These are phyloP conservation scores for Automeris io DNA, from an alignment of 2,888 invertebrate genomes.

Conservation along the genomic window DNA sequence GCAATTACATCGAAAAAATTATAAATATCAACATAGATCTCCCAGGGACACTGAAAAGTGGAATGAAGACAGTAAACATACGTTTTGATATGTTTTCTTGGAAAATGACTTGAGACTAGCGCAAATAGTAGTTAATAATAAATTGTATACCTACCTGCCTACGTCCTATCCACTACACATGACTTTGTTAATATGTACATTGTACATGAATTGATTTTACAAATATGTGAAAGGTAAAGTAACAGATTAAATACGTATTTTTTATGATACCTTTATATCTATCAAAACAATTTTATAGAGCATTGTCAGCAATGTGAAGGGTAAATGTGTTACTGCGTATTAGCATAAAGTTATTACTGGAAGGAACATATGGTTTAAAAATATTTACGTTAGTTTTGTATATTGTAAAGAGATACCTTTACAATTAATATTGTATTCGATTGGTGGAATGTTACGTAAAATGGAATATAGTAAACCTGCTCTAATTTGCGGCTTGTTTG, in stretches of 20 bases:
- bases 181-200: background rate
- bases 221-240: too few relatives aligned
- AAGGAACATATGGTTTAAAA: background rate
- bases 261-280: background rate
- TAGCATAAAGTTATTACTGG: background rate
- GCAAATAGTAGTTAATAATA: conserved; percentile 30
- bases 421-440: background rate
- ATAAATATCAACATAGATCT: conserved; percentile 49
- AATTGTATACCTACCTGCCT: conserved; percentile 6
- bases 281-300: background rate
- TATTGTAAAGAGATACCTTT: too few relatives aligned
- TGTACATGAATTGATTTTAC: background rate
- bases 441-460: background rate
- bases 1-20: conserved; percentile 35
- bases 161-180: conserved; percentile 2
- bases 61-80: conserved; percentile 43
- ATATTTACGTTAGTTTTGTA: too few relatives aligned
- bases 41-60: conserved; percentile 45
- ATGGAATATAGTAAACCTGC: background rate
- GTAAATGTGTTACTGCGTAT: background rate
- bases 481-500: background rate
- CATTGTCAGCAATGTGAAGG: background rate
- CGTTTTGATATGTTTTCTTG: conserved; percentile 43
- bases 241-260: background rate
- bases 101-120: conserved; percentile 41